Evolutionary conservation across 2,888 invertebrate genomes (phyloP).

Genomic region (Scaptodrosophila latifasciaeformis): DNA sequence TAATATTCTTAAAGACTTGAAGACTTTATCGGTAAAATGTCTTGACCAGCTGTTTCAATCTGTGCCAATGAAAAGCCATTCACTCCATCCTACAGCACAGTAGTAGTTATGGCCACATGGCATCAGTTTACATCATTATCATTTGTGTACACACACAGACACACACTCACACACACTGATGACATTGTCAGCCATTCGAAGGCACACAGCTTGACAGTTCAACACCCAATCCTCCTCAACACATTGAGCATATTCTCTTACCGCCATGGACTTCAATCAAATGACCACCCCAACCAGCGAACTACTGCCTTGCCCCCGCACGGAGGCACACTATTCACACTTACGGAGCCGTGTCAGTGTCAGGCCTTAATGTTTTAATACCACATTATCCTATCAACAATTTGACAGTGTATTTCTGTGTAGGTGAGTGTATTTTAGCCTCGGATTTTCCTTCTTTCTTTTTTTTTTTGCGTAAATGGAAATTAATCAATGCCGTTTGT

Average conservation of each 20-base stretch:
- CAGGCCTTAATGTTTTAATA: conserved; percentile 56
- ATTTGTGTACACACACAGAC: background rate
- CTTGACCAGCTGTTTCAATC: too few species aligned
- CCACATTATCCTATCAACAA: conserved; percentile 61
- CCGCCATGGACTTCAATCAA: conserved; percentile 29
- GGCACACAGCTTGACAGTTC: conserved; percentile 28
- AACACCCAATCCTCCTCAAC: conserved; percentile 15
- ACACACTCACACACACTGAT: background rate
- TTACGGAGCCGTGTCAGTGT: conserved; percentile 16
- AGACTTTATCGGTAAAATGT: too few species aligned
- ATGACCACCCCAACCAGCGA: conserved; percentile 4
- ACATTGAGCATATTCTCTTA: conserved; percentile 21
- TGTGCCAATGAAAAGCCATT: too few species aligned
- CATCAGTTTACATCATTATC: too few species aligned
- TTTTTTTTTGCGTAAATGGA: conserved; percentile 46
- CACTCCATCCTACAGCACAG: too few species aligned
- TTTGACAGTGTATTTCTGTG: conserved; percentile 29
- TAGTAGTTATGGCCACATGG: too few species aligned
- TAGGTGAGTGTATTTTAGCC: conserved; percentile 7
- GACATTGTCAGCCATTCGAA: too few species aligned
- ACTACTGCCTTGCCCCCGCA: conserved; percentile 1
- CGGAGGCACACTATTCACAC: conserved; percentile 29
- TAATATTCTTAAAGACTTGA: too few species aligned
- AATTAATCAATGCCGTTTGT: conserved; percentile 63
- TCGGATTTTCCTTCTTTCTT: conserved; percentile 42